Conservation (phyloP, 2,113 vertebrate genomes). For the Aegotheles bennettii region DNA sequence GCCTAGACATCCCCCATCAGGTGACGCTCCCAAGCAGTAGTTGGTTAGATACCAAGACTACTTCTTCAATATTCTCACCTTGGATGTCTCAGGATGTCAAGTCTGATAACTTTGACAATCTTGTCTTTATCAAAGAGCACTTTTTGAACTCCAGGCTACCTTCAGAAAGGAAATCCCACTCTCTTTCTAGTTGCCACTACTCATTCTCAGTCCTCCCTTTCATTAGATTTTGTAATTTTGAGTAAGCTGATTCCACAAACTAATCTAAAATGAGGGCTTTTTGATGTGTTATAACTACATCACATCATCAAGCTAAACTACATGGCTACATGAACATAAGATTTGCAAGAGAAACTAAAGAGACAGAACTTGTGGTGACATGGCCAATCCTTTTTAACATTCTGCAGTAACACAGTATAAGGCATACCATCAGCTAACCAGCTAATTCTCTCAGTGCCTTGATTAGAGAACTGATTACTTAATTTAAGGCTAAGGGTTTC, state of each 20-base stretch:
- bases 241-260: not conserved
- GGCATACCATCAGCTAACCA: not conserved
- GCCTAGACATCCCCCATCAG: too few species aligned
- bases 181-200: not conserved
- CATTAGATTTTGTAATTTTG: not conserved
- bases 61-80: not conserved
- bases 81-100: not conserved
- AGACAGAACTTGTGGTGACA: not conserved
- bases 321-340: not conserved
- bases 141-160: not conserved
- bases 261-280: not conserved
- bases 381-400: not conserved
- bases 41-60: not conserved
- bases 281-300: not conserved
- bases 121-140: not conserved
- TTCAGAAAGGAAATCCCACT: not conserved
- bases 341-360: not conserved
- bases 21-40: not conserved
- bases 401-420: not conserved
- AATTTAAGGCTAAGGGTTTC: not conserved
- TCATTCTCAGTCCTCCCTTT: not conserved
- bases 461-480: not conserved
- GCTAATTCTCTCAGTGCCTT: too few species aligned
- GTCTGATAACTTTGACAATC: not conserved
- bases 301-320: not conserved